Evolutionary conservation across 1,140 invertebrate genomes (phyloP).

Genomic region (Drosophila paulistorum): DNA sequence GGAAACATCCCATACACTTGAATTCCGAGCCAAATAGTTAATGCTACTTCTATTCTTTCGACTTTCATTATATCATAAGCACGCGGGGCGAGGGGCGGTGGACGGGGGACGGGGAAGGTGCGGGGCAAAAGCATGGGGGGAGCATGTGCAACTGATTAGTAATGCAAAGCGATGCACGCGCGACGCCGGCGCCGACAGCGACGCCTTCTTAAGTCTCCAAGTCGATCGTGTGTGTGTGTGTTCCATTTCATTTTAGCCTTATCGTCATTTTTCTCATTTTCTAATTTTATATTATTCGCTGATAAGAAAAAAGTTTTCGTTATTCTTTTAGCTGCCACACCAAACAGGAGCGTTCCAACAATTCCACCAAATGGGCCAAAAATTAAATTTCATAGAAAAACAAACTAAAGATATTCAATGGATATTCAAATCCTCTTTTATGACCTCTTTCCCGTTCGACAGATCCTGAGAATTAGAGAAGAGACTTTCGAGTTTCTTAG

Average conservation of each 20-base stretch:
- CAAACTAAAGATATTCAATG: too few species aligned
- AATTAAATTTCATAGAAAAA: too few species aligned
- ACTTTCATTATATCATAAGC: constrained; percentile 2
- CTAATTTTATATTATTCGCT: constrained; percentile 66
- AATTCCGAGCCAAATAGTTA: neutral
- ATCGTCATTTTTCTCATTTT: constrained; percentile 66
- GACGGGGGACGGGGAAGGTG: neutral
- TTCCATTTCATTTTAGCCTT: constrained; percentile 35
- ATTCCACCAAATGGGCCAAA: too few species aligned
- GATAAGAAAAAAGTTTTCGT: constrained; percentile 65
- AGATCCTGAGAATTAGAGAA: too few species aligned
- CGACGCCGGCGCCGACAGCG: neutral
- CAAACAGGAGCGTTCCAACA: neutral
- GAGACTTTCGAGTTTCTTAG: too few species aligned
- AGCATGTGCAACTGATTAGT: constrained; percentile 20
- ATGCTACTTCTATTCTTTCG: neutral
- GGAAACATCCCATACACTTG: neutral
- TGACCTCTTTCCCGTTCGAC: too few species aligned
- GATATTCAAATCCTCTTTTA: too few species aligned
- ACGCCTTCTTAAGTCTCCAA: constrained; percentile 14
- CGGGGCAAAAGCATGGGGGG: neutral
- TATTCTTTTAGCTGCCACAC: constrained; percentile 50
- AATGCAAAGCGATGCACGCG: constrained; percentile 37
- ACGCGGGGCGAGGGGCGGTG: too few species aligned
- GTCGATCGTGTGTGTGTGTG: constrained; percentile 35